phyloP scores from a whole-genome alignment of 2,113 vertebrate species.

The Hippocampus abdominalis region DNA sequence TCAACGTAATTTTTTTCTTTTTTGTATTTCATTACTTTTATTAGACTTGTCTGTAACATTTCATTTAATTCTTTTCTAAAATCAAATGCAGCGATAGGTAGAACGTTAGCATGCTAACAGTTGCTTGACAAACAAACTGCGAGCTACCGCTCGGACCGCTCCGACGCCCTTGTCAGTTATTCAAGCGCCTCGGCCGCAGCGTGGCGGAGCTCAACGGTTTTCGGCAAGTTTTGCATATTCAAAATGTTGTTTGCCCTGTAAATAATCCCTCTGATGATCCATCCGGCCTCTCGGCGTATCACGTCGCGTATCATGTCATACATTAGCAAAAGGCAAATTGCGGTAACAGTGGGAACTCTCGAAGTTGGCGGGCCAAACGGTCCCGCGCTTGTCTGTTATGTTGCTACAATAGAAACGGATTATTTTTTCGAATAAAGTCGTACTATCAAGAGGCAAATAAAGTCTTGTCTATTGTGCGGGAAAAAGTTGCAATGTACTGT shows the following conservation, averaged over 20 bases:
- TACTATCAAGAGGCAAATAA: not conserved
- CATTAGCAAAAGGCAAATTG: constrained; percentile 15
- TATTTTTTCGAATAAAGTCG: not conserved
- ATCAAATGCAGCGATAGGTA: not conserved
- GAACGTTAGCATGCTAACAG: not conserved
- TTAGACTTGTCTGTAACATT: too few species aligned
- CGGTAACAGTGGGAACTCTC: not conserved
- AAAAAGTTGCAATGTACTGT: too few species aligned
- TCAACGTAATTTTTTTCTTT: too few species aligned
- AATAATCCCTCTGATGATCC: constrained; percentile 22
- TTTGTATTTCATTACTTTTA: too few species aligned
- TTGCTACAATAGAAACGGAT: not conserved
- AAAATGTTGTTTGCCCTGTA: constrained; percentile 37
- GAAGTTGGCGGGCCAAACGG: not conserved
- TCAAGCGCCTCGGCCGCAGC: not conserved
- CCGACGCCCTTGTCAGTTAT: not conserved
- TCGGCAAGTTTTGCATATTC: constrained; percentile 39
- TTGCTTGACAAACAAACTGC: too few species aligned
- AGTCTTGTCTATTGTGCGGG: too few species aligned
- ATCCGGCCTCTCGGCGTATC: constrained; percentile 20
- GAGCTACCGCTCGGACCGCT: not conserved
- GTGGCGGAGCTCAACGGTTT: not conserved
- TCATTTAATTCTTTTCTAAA: too few species aligned
- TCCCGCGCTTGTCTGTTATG: not conserved
- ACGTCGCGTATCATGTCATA: constrained; percentile 7